Evolutionary conservation across 2,113 vertebrate species (phyloP).

Genomic region (Pangasianodon gigas): DNA sequence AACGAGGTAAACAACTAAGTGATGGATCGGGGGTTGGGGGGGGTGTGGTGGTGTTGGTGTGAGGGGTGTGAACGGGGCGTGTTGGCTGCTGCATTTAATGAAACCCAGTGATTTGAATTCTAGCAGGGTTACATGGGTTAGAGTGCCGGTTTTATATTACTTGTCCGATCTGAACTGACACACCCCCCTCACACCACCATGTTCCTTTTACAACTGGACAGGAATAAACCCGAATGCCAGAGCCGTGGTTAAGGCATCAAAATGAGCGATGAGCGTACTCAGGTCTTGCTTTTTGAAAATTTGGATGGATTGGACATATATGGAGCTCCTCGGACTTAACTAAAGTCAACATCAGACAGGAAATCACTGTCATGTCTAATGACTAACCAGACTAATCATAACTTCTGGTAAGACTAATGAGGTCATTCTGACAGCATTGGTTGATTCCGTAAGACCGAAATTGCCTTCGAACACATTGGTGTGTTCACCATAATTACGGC

Average conservation of each 20-base stretch:
- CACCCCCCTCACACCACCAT: conserved; percentile 27
- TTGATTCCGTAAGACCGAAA: neutral
- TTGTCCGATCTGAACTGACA: conserved; percentile 51
- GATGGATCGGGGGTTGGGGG: conserved; percentile 36
- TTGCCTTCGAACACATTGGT: neutral
- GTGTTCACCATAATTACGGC: neutral
- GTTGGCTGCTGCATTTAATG: conserved; percentile 27
- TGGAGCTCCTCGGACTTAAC: neutral
- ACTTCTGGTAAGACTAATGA: neutral
- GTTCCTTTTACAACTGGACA: conserved; percentile 58
- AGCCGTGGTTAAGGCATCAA: conserved; percentile 1
- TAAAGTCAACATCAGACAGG: neutral
- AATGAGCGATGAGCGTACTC: conserved; percentile 28
- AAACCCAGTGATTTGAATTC: neutral
- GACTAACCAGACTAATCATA: neutral
- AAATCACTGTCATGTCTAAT: neutral
- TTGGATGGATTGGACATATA: neutral
- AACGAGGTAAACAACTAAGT: conserved; percentile 57
- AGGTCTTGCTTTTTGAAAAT: neutral
- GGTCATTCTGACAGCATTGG: neutral
- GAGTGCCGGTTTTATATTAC: conserved; percentile 57
- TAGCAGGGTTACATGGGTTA: neutral
- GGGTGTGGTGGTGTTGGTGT: conserved; percentile 18
- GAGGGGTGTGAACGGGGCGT: conserved; percentile 24
- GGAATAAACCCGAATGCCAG: conserved; percentile 61